phyloP scores from a whole-genome alignment of 2,888 invertebrate genomes.

The Ethmia dodecea region DNA sequence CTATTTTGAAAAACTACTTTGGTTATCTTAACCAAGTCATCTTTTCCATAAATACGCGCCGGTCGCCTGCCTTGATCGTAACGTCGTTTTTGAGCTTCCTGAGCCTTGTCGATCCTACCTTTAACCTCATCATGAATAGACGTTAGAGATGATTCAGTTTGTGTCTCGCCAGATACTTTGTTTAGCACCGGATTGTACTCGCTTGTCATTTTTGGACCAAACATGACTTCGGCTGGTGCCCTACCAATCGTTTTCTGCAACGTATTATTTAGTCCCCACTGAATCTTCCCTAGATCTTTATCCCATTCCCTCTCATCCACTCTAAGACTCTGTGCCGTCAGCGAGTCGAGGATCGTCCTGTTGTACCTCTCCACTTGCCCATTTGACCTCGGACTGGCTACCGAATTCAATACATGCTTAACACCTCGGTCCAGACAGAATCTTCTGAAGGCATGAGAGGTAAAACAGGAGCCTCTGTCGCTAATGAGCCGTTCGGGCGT shows the following conservation, averaged over 20 bases:
- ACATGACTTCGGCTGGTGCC: slow-evolving; percentile 1
- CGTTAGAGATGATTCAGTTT: too few species aligned
- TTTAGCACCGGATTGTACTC: not conserved
- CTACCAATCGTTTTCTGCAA: not conserved
- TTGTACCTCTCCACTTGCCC: slow-evolving; percentile 2
- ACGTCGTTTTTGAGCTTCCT: not conserved
- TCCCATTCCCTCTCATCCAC: slow-evolving; percentile 1
- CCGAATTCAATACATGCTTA: slow-evolving; percentile 2
- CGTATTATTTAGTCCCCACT: slow-evolving; percentile 2
- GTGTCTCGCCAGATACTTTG: too few species aligned
- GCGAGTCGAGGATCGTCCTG: not conserved
- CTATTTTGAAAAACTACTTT: not conserved
- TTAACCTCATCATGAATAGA: too few species aligned
- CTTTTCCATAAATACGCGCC: not conserved
- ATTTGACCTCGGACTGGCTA: slow-evolving; percentile 1
- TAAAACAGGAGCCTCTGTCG: slow-evolving; percentile 11
- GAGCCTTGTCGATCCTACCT: not conserved
- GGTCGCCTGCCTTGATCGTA: not conserved
- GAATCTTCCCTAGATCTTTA: not conserved
- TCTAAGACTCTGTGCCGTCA: not conserved
- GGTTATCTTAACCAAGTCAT: not conserved
- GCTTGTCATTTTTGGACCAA: not conserved
- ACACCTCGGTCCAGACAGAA: slow-evolving; percentile 4
- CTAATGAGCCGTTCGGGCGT: slow-evolving; percentile 4
- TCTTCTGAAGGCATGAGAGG: slow-evolving; percentile 5